Evolutionary conservation across 2,113 vertebrate genomes (phyloP), one percentile per base, ranked within the genome.

Genomic region (Sturnus vulgaris): DNA sequence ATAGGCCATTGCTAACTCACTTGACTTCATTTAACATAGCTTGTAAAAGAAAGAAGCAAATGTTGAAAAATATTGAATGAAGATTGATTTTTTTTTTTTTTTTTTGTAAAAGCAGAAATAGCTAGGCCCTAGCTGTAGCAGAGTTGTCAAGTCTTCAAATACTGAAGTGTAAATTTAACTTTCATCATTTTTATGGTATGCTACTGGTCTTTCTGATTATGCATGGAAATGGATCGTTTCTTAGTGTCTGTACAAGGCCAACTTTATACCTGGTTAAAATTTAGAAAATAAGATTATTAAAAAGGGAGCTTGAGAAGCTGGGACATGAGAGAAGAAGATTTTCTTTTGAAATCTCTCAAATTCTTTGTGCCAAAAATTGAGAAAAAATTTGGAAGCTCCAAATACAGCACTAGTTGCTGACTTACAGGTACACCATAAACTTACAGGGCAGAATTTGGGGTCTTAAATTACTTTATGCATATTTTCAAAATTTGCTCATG

Each of bases 231-330:
- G 2, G 11, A 86, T 42, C 20, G 17, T 53, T 68, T 90, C 37
- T 89, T 53, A 19, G 10, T 40, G 39, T 5, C 17, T 88, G 19
- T 44, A 21, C 35, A 42, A 90, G 31, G 9, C 5, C 11, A 80
- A 27, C 1, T 56, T 78, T 77, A 73, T 23, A 60, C 17, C 10
- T 66, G 17, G 57, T 59, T 84, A 91, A 79, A 73, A 60, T 69
- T 59, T 82, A 77, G 42, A 73, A 93, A 95, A 93, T 76, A 92
- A 23, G 15, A 73, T 2, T 30, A 49, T 65, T 86, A 22, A 88
- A 77, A 93, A 86, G 33, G 13, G 25, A 86, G 5, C 52, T 82
- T 57, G 33, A 86, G 56, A 78, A 85, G 2, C 27, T 47, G 53
- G 33, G n/a, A 88, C 30, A 78, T 60, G 12, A 86, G 16, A 90